Evolutionary conservation across 2,888 invertebrate species (phyloP), one percentile per base, ranked within the genome.

Genomic region (Venusia cambrica): DNA sequence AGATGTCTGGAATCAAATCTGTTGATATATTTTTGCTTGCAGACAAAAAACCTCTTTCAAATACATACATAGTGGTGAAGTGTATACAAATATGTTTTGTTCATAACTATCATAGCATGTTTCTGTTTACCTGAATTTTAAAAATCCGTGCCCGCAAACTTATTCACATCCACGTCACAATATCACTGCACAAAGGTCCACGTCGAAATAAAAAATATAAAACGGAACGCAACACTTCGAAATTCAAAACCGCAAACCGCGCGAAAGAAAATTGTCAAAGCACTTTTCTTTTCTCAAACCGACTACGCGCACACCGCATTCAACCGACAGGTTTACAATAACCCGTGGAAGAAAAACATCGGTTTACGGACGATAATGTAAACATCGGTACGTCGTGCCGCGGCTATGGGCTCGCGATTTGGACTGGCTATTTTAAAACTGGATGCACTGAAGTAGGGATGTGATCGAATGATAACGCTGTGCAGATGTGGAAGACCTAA

Each of bases 401-500:
- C 62, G 60, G 58, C 67, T 67, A 62, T 69, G 76, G 73, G 77
- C 74, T 72, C 84, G 74, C 72, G 79, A 69, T 75, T 75, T 72
- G 63, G 62, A 85, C 85, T 87, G 84, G 78, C 81, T 84, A 84
- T 74, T 63, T 79, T 83, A 81, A 73, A 61, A 48, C 43, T 36
- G 37, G 27, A 36, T 43, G 54, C 64, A 56, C 58, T 59, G 68
- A 68, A 70, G 77, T 65, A 39, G 39, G 30, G 39, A 20, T 29
- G 60, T 51, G 55, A 57, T 49, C 61, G 61, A 57, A 57, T 65
- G 72, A 72, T 73, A 71, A 65, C 59, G 54, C 39, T 65, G 59
- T 61, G 62, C 71, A 72, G 70, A 71, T 64, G 66, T 51, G 55
- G 50, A 54, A 50, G 58, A 56, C 60, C 54, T 45, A 38, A 39